A percentile compares a stretch with the other conserved stretches of the same genome.
phyloP scores from a whole-genome alignment of 2,113 vertebrate genomes.

The Pongo pygmaeus region DNA sequence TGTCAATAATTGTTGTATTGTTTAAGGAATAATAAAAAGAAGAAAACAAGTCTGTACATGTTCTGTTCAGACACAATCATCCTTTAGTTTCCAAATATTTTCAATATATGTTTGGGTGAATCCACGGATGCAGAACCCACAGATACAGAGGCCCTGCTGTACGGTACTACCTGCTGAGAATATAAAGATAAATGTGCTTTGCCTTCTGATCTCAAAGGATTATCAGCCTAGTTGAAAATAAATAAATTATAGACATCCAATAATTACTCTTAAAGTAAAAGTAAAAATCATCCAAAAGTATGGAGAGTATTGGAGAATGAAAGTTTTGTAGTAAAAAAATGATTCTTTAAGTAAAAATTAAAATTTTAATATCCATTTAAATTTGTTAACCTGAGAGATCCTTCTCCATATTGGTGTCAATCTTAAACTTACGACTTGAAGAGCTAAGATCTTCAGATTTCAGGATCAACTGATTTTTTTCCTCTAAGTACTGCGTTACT shows the following conservation, averaged over 20 bases:
- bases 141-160: not conserved
- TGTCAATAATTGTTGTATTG: not conserved
- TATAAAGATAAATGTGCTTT: constrained; percentile 28
- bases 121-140: not conserved
- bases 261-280: not conserved
- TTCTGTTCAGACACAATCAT: not conserved
- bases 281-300: not conserved
- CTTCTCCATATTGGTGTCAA: not conserved
- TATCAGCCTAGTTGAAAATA: not conserved
- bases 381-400: not conserved
- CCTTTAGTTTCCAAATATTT: not conserved
- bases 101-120: not conserved
- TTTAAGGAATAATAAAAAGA: not conserved
- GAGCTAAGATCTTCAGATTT: not conserved
- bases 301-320: not conserved
- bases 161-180: not conserved
- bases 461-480: not conserved
- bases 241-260: not conserved
- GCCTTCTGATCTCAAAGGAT: not conserved
- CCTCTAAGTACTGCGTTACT: not conserved
- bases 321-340: not conserved
- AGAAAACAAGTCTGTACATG: not conserved
- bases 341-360: not conserved
- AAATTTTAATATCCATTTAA: not conserved
- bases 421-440: not conserved